phyloP scores from a whole-genome alignment of 2,797 vertebrate species.

The Hemitrygon akajei region DNA sequence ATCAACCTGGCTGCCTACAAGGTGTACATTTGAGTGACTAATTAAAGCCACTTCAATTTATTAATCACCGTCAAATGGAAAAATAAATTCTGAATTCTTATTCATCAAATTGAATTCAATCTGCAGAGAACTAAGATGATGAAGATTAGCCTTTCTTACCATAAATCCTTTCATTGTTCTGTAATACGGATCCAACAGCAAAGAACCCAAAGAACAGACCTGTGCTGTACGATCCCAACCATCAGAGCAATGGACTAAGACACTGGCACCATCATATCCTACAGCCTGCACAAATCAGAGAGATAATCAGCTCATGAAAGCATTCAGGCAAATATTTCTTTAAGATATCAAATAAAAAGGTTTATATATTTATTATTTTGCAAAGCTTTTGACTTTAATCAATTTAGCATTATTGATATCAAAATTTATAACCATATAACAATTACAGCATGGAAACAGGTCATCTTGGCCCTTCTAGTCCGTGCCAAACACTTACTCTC shows the following conservation, averaged over 20 bases:
- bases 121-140: background rate
- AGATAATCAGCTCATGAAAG: background rate
- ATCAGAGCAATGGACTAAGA: conserved; percentile 93
- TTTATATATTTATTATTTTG: background rate
- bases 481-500: too few species aligned
- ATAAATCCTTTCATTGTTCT: conserved; percentile 94
- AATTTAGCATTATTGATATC: background rate
- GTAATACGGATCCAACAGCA: conserved; percentile 91
- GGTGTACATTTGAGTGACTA: background rate
- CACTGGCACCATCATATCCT: conserved; percentile 79
- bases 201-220: conserved; percentile 83
- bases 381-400: background rate
- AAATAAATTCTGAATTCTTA: background rate
- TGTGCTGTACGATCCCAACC: conserved; percentile 96
- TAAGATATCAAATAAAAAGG: background rate
- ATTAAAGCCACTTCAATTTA: background rate
- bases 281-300: conserved; percentile 66
- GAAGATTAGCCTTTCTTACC: conserved; percentile 58
- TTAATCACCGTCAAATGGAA: background rate
- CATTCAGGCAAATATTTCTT: background rate
- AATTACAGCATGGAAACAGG: too few species aligned
- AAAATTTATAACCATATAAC: too few species aligned
- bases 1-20: background rate
- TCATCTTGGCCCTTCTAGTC: too few species aligned
- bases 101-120: background rate